Conservation (phyloP, 1,140 invertebrate genomes). For the Panagrolaimus sp. region DNA sequence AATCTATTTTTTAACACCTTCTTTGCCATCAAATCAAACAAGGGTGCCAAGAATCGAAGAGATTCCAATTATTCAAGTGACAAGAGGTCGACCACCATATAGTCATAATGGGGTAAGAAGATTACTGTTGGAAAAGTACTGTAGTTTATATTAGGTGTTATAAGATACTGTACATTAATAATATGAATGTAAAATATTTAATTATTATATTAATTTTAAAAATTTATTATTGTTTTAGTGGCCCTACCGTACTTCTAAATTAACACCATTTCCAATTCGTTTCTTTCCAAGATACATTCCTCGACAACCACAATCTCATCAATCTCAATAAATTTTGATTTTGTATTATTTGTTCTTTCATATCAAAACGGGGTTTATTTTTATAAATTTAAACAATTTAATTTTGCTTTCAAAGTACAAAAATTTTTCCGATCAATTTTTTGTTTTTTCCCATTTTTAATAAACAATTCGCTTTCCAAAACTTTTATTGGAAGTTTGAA, state of each 20-base stretch:
- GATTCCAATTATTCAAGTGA: not conserved
- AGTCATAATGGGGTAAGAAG: constrained; percentile 10
- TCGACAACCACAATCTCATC: not conserved
- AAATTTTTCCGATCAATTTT: not conserved
- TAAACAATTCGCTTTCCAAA: no score
- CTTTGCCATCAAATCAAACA: not conserved
- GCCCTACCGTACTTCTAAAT: constrained; percentile 9
- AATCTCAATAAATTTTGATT: not conserved
- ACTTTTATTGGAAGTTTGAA: no score
- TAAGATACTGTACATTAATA: no score
- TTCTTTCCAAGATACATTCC: constrained; percentile 12
- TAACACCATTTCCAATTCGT: not conserved
- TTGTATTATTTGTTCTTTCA: not conserved
- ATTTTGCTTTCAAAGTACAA: not conserved
- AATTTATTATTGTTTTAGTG: not conserved
- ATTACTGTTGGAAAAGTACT: no score
- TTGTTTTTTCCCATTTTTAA: not conserved
- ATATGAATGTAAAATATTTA: no score
- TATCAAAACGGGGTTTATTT: constrained; percentile 2
- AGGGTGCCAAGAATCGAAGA: not conserved
- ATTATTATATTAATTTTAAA: not conserved
- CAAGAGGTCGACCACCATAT: not conserved
- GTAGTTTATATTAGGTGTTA: no score
- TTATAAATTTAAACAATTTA: not conserved
- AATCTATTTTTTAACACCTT: not conserved